These are phyloP conservation scores for Pelvicachromis taeniatus DNA, from an alignment of 2,113 vertebrate genomes.

Conservation along the genomic window DNA sequence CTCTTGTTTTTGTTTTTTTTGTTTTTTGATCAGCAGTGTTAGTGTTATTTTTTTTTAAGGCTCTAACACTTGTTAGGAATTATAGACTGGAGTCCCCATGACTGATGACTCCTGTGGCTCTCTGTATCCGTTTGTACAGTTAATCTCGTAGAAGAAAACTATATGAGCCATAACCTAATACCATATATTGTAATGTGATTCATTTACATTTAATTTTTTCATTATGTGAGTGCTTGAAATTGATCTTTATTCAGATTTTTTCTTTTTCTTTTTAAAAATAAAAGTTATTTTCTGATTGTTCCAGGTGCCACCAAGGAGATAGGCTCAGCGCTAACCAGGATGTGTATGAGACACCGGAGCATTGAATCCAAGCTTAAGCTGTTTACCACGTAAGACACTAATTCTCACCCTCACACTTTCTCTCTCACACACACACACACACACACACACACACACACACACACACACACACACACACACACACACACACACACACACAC, in stretches of 20 bases:
- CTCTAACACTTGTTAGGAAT: background rate
- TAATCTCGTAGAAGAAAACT: background rate
- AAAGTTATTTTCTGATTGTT: background rate
- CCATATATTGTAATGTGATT: background rate
- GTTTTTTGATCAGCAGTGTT: background rate
- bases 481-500: too few relatives aligned
- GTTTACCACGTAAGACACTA: slow-evolving; percentile 74
- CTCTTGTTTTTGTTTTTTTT: too few relatives aligned
- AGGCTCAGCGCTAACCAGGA: slow-evolving; percentile 79
- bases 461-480: background rate
- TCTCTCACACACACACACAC: background rate
- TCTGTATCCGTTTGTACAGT: background rate
- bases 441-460: background rate
- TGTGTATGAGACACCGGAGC: slow-evolving; percentile 84
- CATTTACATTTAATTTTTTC: background rate
- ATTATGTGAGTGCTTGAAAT: background rate
- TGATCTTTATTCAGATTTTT: background rate
- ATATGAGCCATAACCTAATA: background rate
- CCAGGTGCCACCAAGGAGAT: slow-evolving; percentile 82
- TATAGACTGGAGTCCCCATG: background rate
- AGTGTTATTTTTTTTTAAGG: too few relatives aligned
- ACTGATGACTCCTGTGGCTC: background rate
- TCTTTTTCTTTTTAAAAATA: background rate
- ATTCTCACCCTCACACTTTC: background rate
- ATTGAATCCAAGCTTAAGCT: slow-evolving; percentile 81